Conservation (phyloP, 2,888 invertebrate species). For the Oscheius sp. region DNA sequence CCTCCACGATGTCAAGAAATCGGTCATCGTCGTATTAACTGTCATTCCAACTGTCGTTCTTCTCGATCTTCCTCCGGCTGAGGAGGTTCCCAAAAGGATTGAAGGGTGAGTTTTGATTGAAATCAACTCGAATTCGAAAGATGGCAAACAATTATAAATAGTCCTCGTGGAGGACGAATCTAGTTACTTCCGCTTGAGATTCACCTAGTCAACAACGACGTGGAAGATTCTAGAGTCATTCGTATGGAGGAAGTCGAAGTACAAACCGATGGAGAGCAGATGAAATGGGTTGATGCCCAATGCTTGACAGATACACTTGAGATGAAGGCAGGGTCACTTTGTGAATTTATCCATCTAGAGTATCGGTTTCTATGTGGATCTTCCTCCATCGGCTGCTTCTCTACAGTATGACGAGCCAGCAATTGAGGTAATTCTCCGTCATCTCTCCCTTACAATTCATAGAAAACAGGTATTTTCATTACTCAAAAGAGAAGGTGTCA, state of each 20-base stretch:
- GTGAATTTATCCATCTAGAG: conserved; percentile 12
- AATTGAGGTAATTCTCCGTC: conserved; percentile 40
- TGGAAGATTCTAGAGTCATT: conserved; percentile 3
- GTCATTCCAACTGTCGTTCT: not conserved
- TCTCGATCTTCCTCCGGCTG: conserved; percentile 3
- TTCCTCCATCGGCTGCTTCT: conserved; percentile 32
- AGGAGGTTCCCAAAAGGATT: not conserved
- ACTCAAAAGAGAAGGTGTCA: not conserved
- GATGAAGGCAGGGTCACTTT: not conserved
- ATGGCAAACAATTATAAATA: too few species aligned
- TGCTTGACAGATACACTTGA: not conserved
- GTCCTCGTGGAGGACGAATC: too few species aligned
- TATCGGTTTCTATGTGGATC: conserved; percentile 27
- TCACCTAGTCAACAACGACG: too few species aligned
- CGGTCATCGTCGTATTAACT: not conserved
- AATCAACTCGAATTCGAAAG: not conserved
- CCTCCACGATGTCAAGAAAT: not conserved
- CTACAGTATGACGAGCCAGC: conserved; percentile 38
- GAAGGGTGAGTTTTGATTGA: not conserved
- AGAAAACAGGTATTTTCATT: conserved; percentile 25
- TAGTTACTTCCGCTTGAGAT: too few species aligned
- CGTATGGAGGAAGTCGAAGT: conserved; percentile 7
- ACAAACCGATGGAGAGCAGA: conserved; percentile 9
- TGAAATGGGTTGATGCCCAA: not conserved
- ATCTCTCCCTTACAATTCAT: conserved; percentile 40